Percentiles rank a stretch among this genome's conserved stretches.
Conservation (phyloP, 2,113 vertebrate species). For the Pseudopipra pipra region DNA sequence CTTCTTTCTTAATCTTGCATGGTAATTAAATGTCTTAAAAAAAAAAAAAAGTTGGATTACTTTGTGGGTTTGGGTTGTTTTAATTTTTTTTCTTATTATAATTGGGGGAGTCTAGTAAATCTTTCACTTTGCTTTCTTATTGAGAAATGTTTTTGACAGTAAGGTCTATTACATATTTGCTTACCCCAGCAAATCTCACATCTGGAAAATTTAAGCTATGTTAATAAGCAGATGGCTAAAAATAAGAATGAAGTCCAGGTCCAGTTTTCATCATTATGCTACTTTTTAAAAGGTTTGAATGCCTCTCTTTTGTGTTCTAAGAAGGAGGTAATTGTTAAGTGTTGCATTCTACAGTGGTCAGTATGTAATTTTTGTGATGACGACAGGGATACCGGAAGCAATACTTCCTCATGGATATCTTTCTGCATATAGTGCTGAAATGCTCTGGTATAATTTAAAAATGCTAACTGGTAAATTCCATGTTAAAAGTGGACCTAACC, state of each 20-base stretch:
- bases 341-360: neutral
- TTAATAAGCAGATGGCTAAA: neutral
- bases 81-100: neutral
- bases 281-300: neutral
- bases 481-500: neutral
- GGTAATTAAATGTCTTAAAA: neutral
- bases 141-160: neutral
- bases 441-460: neutral
- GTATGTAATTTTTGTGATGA: neutral
- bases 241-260: neutral
- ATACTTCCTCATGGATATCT: neutral
- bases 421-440: neutral
- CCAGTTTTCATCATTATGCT: neutral
- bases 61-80: neutral
- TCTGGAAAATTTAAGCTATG: neutral
- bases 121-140: neutral
- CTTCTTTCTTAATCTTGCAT: neutral
- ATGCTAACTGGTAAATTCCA: neutral
- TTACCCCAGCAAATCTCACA: neutral
- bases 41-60: neutral
- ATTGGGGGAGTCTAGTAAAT: neutral
- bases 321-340: neutral
- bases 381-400: neutral
- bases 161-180: neutral
- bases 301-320: neutral